Evolutionary conservation across 2,113 vertebrate species (phyloP).

Genomic region (Herpetotheres cachinnans): DNA sequence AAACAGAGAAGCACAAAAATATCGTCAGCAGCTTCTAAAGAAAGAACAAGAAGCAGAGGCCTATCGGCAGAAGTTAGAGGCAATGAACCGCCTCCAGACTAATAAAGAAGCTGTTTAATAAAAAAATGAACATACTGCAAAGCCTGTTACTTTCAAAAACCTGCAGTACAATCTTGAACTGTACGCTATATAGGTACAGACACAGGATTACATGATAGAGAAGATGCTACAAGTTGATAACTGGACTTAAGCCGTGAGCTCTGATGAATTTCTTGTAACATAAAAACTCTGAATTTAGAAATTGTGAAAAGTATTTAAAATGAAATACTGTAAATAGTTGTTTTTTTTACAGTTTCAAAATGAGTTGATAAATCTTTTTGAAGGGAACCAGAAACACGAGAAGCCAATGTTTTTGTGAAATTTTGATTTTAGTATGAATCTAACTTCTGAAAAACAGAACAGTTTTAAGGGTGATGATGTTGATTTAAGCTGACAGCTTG

Average conservation of each 20-base stretch:
- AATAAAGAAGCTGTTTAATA: conserved; percentile 83
- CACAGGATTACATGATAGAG: conserved; percentile 47
- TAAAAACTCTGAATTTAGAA: conserved; percentile 77
- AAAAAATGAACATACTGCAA: conserved; percentile 44
- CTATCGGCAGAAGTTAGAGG: conserved; percentile 87
- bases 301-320: conserved; percentile 85
- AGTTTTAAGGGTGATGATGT: conserved; percentile 79
- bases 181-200: conserved; percentile 57
- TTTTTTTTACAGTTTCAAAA: conserved; percentile 81
- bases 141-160: conserved; percentile 67
- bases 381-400: conserved; percentile 76
- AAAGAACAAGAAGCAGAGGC: conserved; percentile 89
- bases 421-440: conserved; percentile 78
- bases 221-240: conserved; percentile 68
- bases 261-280: conserved; percentile 76
- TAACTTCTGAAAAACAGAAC: conserved; percentile 77
- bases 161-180: conserved; percentile 72
- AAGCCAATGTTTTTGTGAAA: conserved; percentile 78
- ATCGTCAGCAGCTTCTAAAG: conserved; percentile 86
- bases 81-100: conserved; percentile 84
- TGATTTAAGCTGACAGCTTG: conserved; percentile 71
- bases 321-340: conserved; percentile 84
- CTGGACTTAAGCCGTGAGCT: conserved; percentile 78
- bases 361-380: conserved; percentile 81
- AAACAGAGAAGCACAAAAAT: conserved; percentile 88